Conservation (phyloP, 2,113 vertebrate genomes). For the Ictalurus furcatus region DNA sequence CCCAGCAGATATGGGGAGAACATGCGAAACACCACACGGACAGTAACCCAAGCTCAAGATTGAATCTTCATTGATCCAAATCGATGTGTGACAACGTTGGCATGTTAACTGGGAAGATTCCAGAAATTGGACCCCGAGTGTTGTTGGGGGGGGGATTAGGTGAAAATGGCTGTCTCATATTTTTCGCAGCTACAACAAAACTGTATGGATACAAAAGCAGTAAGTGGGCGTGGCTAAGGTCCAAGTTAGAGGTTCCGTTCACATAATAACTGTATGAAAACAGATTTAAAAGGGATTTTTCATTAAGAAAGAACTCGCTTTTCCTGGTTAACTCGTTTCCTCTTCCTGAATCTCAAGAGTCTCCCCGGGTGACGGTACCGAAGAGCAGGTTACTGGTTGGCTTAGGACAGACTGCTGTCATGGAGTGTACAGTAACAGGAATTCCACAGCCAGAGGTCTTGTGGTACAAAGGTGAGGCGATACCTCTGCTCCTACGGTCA, state of each 20-base stretch:
- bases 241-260: neutral
- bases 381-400: conserved; percentile 83
- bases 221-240: neutral
- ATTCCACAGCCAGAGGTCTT: conserved; percentile 83
- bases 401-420: conserved; percentile 81
- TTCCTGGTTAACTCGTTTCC: conserved; percentile 18
- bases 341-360: conserved; percentile 70
- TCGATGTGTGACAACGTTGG: neutral
- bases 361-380: conserved; percentile 78
- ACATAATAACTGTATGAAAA: neutral
- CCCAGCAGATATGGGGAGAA: neutral
- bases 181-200: neutral
- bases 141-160: neutral
- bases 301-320: neutral
- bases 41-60: neutral
- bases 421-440: conserved; percentile 88
- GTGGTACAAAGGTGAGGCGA: conserved; percentile 92
- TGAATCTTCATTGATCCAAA: neutral
- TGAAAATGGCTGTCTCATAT: neutral
- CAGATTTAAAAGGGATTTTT: neutral
- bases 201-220: neutral
- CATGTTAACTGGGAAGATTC: neutral
- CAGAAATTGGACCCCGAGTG: neutral
- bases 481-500: neutral
- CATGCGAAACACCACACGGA: neutral